Base-by-base conservation (phyloP, 2,113 vertebrate species). In the Atrichornis clamosus region DNA sequence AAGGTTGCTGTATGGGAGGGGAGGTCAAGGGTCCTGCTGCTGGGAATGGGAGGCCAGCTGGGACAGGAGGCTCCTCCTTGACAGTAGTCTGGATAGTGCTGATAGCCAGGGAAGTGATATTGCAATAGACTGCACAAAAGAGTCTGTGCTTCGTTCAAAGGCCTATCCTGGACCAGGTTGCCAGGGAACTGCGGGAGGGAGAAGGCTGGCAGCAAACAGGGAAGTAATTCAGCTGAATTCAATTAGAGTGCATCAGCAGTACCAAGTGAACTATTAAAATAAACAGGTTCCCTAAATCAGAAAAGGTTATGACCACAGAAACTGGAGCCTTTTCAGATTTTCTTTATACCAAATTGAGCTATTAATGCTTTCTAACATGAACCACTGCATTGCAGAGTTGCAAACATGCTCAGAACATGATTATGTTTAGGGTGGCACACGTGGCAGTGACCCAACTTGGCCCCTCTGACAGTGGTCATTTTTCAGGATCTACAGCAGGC, bases 141-240 rank as follows among this genome's bases (percentile, higher is more conserved):
- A 69, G 37, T 3, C 52, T 84, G 41, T 83, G 73, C n/a, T 64
- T 37, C 89, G 59, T 77, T 59, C 46, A 59, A 59, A 87, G 52
- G 37, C 46, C 56, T 64, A 0, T 65, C 32, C 76, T n/a, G 11
- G 73, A 87, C 53, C 46, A 85, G 62, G 63, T 56, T 91, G 77
- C 77, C 84, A 87, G 52, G 44, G n/a, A 81, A 59, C 76, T 67
- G 64, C 0, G 0, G 74, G 46, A 91, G 63, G 68, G 13, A 32
- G 5, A 75, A 87, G 60, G 65, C 60, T 94, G 81, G 77, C 81
- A 84, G 80, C 56, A 81, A 39, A 55, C 23, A 67, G 64, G 56
- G 64, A 92, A 84, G 50, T 77, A 80, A 77, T 72, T 74, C 47
- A 32, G 49, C 47, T 81, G 60, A 93, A 95, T 79, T 95, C 41